These are phyloP conservation scores for Urocitellus parryii DNA, from an alignment of 2,113 vertebrate genomes.

Conservation along the genomic window DNA sequence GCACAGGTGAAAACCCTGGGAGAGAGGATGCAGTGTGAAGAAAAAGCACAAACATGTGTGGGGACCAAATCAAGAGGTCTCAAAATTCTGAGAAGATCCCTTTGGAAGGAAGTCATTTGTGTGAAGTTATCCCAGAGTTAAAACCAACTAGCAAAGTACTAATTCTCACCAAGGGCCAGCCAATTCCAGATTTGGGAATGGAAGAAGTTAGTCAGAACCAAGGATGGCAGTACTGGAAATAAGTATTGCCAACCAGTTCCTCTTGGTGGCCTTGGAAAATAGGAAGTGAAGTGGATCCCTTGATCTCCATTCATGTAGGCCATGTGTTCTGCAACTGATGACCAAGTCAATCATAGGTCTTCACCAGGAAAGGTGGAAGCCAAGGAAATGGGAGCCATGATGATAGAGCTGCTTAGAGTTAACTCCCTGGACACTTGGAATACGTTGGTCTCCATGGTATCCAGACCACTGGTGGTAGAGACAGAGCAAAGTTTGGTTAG, in stretches of 20 bases:
- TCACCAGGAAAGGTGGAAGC: not conserved
- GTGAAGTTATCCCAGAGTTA: not conserved
- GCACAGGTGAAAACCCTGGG: not conserved
- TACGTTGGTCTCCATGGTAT: not conserved
- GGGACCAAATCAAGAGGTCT: not conserved
- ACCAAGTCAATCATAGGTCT: not conserved
- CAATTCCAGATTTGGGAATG: not conserved
- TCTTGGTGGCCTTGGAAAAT: constrained; percentile 13
- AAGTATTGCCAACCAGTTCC: not conserved
- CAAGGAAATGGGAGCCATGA: not conserved
- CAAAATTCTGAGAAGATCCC: not conserved
- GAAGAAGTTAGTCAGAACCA: not conserved
- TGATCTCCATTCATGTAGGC: not conserved
- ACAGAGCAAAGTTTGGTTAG: not conserved
- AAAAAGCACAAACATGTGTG: constrained; percentile 34
- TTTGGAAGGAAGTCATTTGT: not conserved
- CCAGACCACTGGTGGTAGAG: not conserved
- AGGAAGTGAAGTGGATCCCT: not conserved
- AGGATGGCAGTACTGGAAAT: not conserved
- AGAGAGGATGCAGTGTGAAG: not conserved
- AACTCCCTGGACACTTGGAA: not conserved
- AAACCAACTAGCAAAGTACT: not conserved
- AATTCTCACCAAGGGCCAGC: not conserved
- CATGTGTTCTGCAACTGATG: not conserved
- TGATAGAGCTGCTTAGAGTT: not conserved